phyloP scores from a whole-genome alignment of 2,113 vertebrate species.

The Nycticryphes semicollaris region DNA sequence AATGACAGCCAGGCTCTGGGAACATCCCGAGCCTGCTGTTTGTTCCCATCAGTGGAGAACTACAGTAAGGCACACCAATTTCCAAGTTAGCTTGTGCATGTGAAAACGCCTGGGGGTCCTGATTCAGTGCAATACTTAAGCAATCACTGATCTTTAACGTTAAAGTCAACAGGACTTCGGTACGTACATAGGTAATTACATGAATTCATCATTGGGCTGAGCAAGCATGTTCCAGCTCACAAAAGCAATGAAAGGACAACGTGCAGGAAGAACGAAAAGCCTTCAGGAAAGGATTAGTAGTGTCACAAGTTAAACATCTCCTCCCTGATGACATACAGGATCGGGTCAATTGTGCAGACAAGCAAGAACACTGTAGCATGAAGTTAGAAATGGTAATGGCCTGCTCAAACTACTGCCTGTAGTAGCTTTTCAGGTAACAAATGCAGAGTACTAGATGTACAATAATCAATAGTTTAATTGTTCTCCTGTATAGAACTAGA shows the following conservation, averaged over 20 bases:
- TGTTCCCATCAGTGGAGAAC: neutral
- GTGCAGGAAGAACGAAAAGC: slow-evolving; percentile 63
- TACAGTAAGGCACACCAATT: neutral
- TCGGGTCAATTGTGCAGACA: slow-evolving; percentile 57
- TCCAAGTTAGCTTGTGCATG: neutral
- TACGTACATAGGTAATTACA: slow-evolving; percentile 41
- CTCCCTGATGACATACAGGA: slow-evolving; percentile 66
- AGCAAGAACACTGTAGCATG: neutral
- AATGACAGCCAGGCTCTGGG: fast-evolving
- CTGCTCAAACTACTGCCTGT: neutral
- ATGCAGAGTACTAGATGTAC: neutral
- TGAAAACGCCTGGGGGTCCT: slow-evolving; percentile 32
- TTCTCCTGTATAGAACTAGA: neutral
- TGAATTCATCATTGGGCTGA: slow-evolving; percentile 53
- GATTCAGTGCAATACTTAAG: slow-evolving; percentile 46
- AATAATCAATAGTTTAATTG: neutral
- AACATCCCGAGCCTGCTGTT: neutral
- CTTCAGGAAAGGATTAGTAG: slow-evolving; percentile 67
- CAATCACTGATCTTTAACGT: slow-evolving; percentile 30
- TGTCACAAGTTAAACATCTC: slow-evolving; percentile 68
- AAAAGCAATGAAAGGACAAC: slow-evolving; percentile 55
- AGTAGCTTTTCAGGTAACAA: neutral
- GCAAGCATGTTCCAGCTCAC: slow-evolving; percentile 56
- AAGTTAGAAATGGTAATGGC: neutral
- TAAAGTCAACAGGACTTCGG: slow-evolving; percentile 46